A percentile compares a stretch with the other conserved stretches of the same genome.
Conservation (phyloP, 1,140 invertebrate genomes). For the Anastrepha obliqua region DNA sequence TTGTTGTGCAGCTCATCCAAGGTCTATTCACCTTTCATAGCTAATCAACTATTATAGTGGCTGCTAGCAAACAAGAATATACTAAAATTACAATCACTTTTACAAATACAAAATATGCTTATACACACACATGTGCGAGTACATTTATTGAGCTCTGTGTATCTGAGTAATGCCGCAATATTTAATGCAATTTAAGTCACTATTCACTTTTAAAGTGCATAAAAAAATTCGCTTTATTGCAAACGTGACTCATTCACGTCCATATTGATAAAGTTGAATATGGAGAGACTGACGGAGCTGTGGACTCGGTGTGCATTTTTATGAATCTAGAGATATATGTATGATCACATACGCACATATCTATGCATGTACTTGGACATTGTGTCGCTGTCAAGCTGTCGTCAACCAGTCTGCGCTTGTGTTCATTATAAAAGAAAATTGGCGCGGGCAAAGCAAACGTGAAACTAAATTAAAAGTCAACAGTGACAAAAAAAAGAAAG, state of each 20-base stretch:
- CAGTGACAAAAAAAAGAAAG: background rate
- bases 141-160: background rate
- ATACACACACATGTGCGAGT: background rate
- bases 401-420: conserved; percentile 27
- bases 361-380: background rate
- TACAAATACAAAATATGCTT: background rate
- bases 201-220: conserved; percentile 45
- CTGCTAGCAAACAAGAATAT: background rate
- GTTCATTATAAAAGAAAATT: background rate
- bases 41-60: background rate
- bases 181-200: conserved; percentile 45
- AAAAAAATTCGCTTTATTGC: background rate
- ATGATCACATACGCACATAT: background rate
- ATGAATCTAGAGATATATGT: background rate
- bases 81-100: background rate
- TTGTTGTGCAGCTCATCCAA: background rate
- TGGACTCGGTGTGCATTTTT: conserved; percentile 31
- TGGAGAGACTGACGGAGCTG: conserved; percentile 9
- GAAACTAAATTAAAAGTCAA: conserved; percentile 45
- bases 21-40: background rate
- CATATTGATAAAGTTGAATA: conserved; percentile 22
- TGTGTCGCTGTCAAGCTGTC: background rate
- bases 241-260: background rate
- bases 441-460: background rate
- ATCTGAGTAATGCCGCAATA: conserved; percentile 7